phyloP scores from a whole-genome alignment of 1,140 invertebrate species.

The Plectrocnemia conspersa region DNA sequence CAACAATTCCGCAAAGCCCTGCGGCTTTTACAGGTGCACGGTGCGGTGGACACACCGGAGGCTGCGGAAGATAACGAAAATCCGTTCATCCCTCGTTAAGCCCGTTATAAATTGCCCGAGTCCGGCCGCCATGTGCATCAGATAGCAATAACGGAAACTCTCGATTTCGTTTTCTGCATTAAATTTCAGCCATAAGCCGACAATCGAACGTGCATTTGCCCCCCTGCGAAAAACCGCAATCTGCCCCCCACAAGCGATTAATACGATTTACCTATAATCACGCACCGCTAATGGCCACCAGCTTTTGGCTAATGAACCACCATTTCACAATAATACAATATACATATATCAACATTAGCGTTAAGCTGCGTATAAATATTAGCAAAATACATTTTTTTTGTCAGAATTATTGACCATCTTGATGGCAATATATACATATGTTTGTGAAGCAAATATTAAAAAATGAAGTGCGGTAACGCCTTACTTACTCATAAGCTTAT shows the following conservation, averaged over 20 bases:
- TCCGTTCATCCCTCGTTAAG: conserved; percentile 34
- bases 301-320: too few species aligned
- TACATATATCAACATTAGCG: too few species aligned
- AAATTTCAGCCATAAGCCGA: conserved; percentile 1
- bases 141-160: conserved; percentile 15
- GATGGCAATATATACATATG: too few species aligned
- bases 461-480: too few species aligned
- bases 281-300: too few species aligned
- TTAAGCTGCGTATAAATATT: too few species aligned
- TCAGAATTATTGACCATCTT: too few species aligned
- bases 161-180: conserved; percentile 2
- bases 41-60: background rate
- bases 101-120: conserved; percentile 31
- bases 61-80: conserved; percentile 32
- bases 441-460: too few species aligned
- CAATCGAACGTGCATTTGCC: conserved; percentile 5
- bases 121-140: conserved; percentile 19
- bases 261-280: background rate
- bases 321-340: too few species aligned
- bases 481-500: too few species aligned
- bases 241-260: background rate
- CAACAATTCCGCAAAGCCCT: background rate
- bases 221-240: background rate
- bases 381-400: too few species aligned
- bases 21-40: conserved; percentile 12